Percentiles rank a stretch among this genome's conserved stretches.
These are phyloP conservation scores for Napeogenes inachia DNA, from an alignment of 2,888 invertebrate species.

Conservation along the genomic window DNA sequence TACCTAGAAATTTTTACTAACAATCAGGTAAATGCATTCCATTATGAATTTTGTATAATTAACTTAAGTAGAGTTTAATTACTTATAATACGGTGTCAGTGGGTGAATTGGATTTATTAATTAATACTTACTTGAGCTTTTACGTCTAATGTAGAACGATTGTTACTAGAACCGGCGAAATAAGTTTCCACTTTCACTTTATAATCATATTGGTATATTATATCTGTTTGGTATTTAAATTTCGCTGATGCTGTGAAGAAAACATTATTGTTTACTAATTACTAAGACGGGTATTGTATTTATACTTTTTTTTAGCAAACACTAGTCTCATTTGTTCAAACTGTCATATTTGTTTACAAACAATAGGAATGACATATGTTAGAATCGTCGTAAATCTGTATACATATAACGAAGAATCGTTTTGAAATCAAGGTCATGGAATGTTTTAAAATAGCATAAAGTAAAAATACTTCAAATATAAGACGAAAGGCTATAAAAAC, in stretches of 20 bases:
- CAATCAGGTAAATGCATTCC: no score
- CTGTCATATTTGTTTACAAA: slow-evolving; percentile 2
- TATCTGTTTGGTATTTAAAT: slow-evolving; percentile 79
- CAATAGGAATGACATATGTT: not conserved
- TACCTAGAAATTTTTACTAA: slow-evolving; percentile 42
- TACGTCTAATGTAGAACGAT: slow-evolving; percentile 82
- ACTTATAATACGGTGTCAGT: not conserved
- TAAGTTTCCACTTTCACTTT: slow-evolving; percentile 83
- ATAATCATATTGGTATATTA: slow-evolving; percentile 84
- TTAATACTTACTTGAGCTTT: slow-evolving; percentile 69
- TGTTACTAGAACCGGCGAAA: slow-evolving; percentile 83
- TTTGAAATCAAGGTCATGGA: no score
- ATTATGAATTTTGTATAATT: no score
- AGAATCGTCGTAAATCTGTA: no score
- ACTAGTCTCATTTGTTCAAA: no score
- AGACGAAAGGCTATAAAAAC: no score
- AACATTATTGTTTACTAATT: no score
- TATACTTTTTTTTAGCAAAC: no score
- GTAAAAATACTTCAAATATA: no score
- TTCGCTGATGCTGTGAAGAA: slow-evolving; percentile 67
- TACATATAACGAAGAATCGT: no score
- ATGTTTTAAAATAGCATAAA: no score
- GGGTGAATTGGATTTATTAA: not conserved
- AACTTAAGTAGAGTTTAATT: not conserved
- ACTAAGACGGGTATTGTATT: no score